Base-by-base conservation (phyloP, 2,888 invertebrate species). In the Ommatoiulus sabulosus region DNA sequence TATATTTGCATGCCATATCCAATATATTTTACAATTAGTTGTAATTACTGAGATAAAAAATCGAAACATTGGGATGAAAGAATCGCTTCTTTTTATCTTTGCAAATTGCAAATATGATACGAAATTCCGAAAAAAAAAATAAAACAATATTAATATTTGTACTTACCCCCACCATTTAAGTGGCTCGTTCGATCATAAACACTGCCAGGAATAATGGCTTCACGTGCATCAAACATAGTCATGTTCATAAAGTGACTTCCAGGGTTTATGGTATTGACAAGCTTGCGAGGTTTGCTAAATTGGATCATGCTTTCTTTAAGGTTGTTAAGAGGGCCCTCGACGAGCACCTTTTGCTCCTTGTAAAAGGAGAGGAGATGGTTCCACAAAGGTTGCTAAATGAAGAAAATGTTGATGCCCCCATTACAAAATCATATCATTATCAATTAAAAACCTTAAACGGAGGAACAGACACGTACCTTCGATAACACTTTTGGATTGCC, bases 401-500 rank as follows among this genome's bases (percentile, higher is more conserved):
- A 86, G 44, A 52, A 92, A 90, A n/a, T 91, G 35, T 85, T 12
- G 24, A 3, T 17, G n/a, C 5, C 3, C 85, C 35, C 5, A 43
- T 85, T 44, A 84, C 24, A 24, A 7, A 87, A 52, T 48, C 7
- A 20, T n/a, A 3, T 4, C 4, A 6, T 20, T 4, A 24, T 8
- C 24, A 24, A 44, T 46, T 43, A 52, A 87, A 44, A 43, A 52
- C 7, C 48, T 24, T 8, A 52, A 20, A 57, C 8, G 3, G 24
- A 63, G 10, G n/a, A 80, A 44, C 17, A 12, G 20, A 20, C 44
- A 91, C 48, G 35, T 7, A 94, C 94, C 93, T 99, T 99, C 8
- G 99, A 98, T 3, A 99, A 94, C 20, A 99, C 99, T 93, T 99
- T 99, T 0, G 99, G 99, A 93, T 99, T 99, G 88, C 99, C 99